Conservation (phyloP, 2,888 invertebrate genomes). For the Opisthograptis luteolata region DNA sequence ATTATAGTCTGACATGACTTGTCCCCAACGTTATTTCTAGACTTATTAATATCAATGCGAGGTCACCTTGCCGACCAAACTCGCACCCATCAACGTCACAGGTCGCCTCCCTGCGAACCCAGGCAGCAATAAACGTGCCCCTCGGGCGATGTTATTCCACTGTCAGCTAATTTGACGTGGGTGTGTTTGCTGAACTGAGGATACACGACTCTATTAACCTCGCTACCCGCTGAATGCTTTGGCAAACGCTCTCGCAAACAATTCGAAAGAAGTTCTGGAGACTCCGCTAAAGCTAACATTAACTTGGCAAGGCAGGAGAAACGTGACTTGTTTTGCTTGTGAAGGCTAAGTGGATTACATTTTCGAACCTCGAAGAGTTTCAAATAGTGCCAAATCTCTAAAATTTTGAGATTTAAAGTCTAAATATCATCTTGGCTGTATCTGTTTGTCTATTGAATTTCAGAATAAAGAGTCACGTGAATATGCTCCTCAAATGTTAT, state of each 20-base stretch:
- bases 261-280: slow-evolving; percentile 14
- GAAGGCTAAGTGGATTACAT: slow-evolving; percentile 19
- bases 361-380: slow-evolving; percentile 6
- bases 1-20: background rate
- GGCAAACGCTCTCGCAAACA: slow-evolving; percentile 23
- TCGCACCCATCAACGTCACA: slow-evolving; percentile 1
- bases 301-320: slow-evolving; percentile 7
- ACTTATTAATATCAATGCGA: slow-evolving; percentile 9
- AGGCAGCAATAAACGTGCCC: slow-evolving; percentile 51
- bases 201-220: slow-evolving; percentile 39
- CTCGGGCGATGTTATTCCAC: slow-evolving; percentile 56
- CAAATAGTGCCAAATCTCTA: slow-evolving; percentile 1
- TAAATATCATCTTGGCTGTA: background rate
- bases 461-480: too few species aligned
- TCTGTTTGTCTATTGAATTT: too few species aligned
- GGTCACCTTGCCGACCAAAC: slow-evolving; percentile 28
- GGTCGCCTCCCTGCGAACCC: slow-evolving; percentile 38
- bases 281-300: slow-evolving; percentile 24
- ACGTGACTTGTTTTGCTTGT: slow-evolving; percentile 12
- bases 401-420: too few species aligned
- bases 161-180: slow-evolving; percentile 54
- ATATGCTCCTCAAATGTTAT: too few species aligned
- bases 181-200: slow-evolving; percentile 36
- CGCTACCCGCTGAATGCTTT: slow-evolving; percentile 22
- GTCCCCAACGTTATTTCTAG: background rate